Percentiles rank a stretch among this genome's conserved stretches.
phyloP scores from a whole-genome alignment of 2,888 invertebrate species.

The Proisotoma minuta region DNA sequence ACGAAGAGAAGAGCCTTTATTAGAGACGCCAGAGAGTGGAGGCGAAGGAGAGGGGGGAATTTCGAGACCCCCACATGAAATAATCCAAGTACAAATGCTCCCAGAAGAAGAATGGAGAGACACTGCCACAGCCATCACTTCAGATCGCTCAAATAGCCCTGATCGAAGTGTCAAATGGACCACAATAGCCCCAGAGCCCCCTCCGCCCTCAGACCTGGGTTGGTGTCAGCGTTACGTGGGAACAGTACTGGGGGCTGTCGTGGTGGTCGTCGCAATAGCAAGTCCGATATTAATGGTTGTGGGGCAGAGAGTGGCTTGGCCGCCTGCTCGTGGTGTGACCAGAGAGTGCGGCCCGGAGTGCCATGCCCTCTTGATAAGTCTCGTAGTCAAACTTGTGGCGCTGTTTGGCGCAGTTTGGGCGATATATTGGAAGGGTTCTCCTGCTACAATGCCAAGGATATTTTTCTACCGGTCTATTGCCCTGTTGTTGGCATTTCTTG shows the following conservation, averaged over 20 bases:
- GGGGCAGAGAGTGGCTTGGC: conserved; percentile 46
- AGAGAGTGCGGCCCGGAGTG: conserved; percentile 88
- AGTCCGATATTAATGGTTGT: conserved; percentile 94
- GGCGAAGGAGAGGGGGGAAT: conserved; percentile 42
- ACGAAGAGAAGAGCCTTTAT: conserved; percentile 44
- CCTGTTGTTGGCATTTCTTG: conserved; percentile 79
- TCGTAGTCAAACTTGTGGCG: conserved; percentile 85
- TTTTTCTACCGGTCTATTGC: conserved; percentile 84
- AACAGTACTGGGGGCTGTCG: conserved; percentile 69
- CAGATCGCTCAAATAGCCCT: conserved; percentile 82
- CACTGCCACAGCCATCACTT: conserved; percentile 93
- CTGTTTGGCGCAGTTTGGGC: conserved; percentile 89
- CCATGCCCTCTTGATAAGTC: conserved; percentile 83
- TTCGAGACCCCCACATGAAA: conserved; percentile 61
- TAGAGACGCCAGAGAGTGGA: conserved; percentile 46
- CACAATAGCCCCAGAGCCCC: conserved; percentile 34
- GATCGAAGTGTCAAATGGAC: conserved; percentile 46
- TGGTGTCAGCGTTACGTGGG: conserved; percentile 64
- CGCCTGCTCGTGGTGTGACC: conserved; percentile 29
- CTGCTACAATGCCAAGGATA: conserved; percentile 84
- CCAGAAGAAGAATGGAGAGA: conserved; percentile 99
- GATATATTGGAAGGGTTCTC: conserved; percentile 75
- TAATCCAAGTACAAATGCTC: conserved; percentile 91
- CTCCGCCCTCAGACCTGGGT: conserved; percentile 37
- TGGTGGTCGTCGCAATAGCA: conserved; percentile 77